A percentile compares a stretch with the other conserved stretches of the same genome.
These are phyloP conservation scores for rat (Rattus norvegicus) DNA, from an alignment of 2,113 vertebrate species.

Conservation along the genomic window GRCr8 NC_086032.1:87107001-87107500, in stretches of 20 bases:
- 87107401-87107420: neutral
- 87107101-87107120: neutral
- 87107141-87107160: neutral
- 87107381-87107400: too few species aligned
- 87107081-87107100: neutral
- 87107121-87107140: neutral
- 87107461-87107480: too few species aligned
- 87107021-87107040: neutral
- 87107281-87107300: neutral
- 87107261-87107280: neutral
- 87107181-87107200: neutral
- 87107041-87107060: neutral
- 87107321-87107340: too few species aligned
- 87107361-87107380: too few species aligned
- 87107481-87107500: neutral
- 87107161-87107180: neutral
- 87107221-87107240: neutral
- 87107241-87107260: neutral
- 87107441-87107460: neutral
- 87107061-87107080: neutral
- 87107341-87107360: neutral
- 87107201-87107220: neutral
- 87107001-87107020: neutral
- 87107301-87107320: neutral
- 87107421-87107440: neutral